These are phyloP conservation scores for Eriocheir sinensis DNA, from an alignment of 1,140 invertebrate genomes.

Conservation along the genomic window DNA sequence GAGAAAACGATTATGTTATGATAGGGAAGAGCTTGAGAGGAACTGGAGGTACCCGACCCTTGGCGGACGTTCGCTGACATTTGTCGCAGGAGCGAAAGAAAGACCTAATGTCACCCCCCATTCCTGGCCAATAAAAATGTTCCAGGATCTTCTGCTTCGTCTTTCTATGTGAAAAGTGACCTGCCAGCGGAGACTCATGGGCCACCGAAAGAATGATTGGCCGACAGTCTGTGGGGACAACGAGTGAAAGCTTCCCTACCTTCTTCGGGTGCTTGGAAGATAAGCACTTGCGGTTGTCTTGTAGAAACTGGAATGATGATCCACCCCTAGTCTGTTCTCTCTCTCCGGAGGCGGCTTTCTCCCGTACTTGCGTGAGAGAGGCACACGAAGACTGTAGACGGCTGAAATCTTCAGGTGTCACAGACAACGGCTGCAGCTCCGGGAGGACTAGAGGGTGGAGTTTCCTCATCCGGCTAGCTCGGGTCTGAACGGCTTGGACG, in stretches of 20 bases:
- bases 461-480: too few species aligned
- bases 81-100: conserved; percentile 30
- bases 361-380: too few species aligned
- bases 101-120: not conserved
- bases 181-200: not conserved
- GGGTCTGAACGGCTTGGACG: too few species aligned
- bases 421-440: too few species aligned
- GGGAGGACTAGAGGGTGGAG: too few species aligned
- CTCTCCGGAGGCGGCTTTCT: too few species aligned
- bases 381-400: too few species aligned
- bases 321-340: not conserved
- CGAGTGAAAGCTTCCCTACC: not conserved
- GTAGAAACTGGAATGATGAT: not conserved
- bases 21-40: not conserved
- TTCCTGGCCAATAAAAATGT: conserved; percentile 25
- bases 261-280: not conserved
- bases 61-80: conserved; percentile 27
- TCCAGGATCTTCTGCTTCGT: not conserved
- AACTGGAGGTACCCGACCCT: not conserved
- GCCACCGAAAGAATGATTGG: not conserved
- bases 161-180: not conserved
- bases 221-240: not conserved
- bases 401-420: too few species aligned
- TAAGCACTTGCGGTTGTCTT: not conserved
- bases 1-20: not conserved